A percentile compares a stretch with the other conserved stretches of the same genome.
Conservation (phyloP, 2,113 vertebrate genomes). For the Ornithorhynchus anatinus region DNA sequence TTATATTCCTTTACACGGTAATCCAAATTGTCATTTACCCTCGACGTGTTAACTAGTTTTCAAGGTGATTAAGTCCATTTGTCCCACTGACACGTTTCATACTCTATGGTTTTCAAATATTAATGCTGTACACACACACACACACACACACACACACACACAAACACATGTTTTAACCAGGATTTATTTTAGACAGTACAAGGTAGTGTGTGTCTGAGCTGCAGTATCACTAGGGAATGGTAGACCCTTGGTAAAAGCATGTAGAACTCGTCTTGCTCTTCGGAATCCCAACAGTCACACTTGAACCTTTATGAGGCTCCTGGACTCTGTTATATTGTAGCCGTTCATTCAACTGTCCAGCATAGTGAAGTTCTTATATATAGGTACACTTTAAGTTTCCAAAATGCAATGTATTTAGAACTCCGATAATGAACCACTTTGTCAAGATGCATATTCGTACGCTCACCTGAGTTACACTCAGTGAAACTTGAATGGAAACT, state of each 20-base stretch:
- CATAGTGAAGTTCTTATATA: constrained; percentile 48
- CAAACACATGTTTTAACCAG: constrained; percentile 37
- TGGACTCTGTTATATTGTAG: constrained; percentile 32
- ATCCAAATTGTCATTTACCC: not conserved
- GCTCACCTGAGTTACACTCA: constrained; percentile 34
- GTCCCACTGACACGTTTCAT: constrained; percentile 32
- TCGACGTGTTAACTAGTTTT: constrained; percentile 12
- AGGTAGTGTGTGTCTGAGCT: constrained; percentile 54
- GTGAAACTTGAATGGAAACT: constrained; percentile 25
- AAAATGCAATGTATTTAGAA: constrained; percentile 41
- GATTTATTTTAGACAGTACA: constrained; percentile 45
- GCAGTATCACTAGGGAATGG: constrained; percentile 34
- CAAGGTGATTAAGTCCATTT: constrained; percentile 33
- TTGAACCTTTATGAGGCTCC: constrained; percentile 40
- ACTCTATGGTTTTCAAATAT: constrained; percentile 2
- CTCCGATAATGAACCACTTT: constrained; percentile 44
- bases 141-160: not conserved
- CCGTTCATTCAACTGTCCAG: constrained; percentile 51
- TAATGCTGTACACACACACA: not conserved
- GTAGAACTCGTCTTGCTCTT: constrained; percentile 45
- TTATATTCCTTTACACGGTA: constrained; percentile 11
- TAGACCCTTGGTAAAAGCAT: constrained; percentile 47
- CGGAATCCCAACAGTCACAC: constrained; percentile 37
- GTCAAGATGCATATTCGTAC: not conserved
- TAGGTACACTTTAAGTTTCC: constrained; percentile 36